Base-by-base conservation (phyloP, 2,888 invertebrate species). In the Dasypogon diadema region DNA sequence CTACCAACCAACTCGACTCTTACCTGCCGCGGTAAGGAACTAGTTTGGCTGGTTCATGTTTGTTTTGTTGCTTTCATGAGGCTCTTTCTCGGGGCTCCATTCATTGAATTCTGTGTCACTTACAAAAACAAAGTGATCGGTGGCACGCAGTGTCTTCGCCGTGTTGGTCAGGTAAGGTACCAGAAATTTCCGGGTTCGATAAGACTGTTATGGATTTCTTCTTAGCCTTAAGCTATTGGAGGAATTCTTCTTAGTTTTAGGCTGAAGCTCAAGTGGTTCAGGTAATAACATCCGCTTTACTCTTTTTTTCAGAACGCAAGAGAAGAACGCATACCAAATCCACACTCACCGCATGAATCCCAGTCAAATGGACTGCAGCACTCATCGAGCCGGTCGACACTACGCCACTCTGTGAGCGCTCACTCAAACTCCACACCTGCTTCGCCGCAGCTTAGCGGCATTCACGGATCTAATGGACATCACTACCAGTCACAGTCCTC, bases 401-500 rank as follows among this genome's bases (percentile, higher is more conserved):
- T 86, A 75, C 84, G 85, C 54, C 84, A 85, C 80, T 86, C 86
- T 78, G 83, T 85, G 80, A 85, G 84, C 79, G 82, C 84, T 54
- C 81, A 84, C 37, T 83, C 84, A 63, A 85, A 82, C 77, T 85
- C 85, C 72, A 86, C 86, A 63, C 86, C 86, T 46, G 85, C 86
- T 76, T 86, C 86, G 58, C 86, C 86, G 2, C 86, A 86, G 77
- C 76, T 86, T 65, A 81, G 83, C 48, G 81, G 82, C n/a, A 80
- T 80, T 51, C 79, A 84, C 79, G 79, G 84, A 1, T 84, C 85
- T n/a, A 86, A 80, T 84, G 88, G 81, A 79, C 86, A 83, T 83
- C 87, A 83, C 85, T 75, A 84, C 84, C 88, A 84, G 85, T 88
- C 88, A 81, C 89, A 86, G 83, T 88, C 85, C 77, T 88, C 87